Evolutionary conservation across 2,797 vertebrate genomes (phyloP), one percentile per base, ranked within the genome.

Genomic region (Gallinago nigripennis): DNA sequence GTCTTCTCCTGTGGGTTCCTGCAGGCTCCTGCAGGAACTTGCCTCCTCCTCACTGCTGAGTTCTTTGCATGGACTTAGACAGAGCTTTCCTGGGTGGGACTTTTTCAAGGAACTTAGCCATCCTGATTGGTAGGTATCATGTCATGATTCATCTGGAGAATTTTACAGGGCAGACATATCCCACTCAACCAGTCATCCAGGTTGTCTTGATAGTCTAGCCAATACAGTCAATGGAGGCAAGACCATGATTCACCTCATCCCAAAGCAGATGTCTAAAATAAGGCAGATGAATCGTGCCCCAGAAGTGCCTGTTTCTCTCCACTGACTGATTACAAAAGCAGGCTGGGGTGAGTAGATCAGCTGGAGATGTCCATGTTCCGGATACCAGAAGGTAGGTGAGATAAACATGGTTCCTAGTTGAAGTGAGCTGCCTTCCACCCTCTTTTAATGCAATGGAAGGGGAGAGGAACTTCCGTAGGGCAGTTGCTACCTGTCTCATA

Each of bases 241-340:
- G n/a, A 57, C 54, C 45, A 4, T 93, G 95, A 95, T 76, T 97
- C 95, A 95, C 16, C 61, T 33, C 68, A 60, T 51, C 83, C 46
- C 85, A 68, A 23, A 83, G 50, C 93, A 79, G 66, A 83, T 28
- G 2, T 30, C 94, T 69, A 1, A n/a, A 11, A 54, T 1, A 43
- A 12, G 69, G 61, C 65, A 79, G 65, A 76, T 58, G 46, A 87
- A 30, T 6, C 0, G 4, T 33, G 54, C 54, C 11, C 4, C 50
- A 58, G 25, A 83, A 51, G 18, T 15, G 37, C 43, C 30, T 76
- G 37, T 70, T 81, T 12, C 80, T 56, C 70, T 54, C 61, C 54
- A 18, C 57, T 37, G 57, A 3, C 27, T 43, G 54, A 21, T 48
- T 69, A 30, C 90, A 72, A 66, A 83, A 88, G 57, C 53, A 78